Percentiles rank a stretch among this genome's conserved stretches.
Evolutionary conservation across 2,888 invertebrate species (phyloP).

Genomic region (Andrena bicolor): DNA sequence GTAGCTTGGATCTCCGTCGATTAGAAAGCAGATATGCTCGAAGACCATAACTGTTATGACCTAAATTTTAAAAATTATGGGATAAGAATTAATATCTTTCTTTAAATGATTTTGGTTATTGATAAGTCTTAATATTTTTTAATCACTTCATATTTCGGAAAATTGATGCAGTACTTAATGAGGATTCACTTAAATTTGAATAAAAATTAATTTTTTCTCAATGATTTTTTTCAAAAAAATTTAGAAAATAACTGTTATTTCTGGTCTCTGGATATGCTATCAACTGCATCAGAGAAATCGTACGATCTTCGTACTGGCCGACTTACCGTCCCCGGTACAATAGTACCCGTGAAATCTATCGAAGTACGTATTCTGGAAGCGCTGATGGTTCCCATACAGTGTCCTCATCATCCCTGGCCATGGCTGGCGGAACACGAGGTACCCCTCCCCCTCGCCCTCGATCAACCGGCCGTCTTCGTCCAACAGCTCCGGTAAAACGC

Average conservation of each 20-base stretch:
- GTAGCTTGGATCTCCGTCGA: background rate
- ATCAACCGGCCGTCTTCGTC: constrained; percentile 95
- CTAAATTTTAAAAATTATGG: too few species aligned
- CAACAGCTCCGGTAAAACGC: constrained; percentile 94
- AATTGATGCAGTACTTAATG: too few species aligned
- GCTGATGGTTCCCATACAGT: constrained; percentile 95
- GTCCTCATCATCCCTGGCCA: constrained; percentile 99
- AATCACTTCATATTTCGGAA: too few species aligned
- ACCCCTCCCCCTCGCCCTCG: constrained; percentile 96
- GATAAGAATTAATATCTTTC: too few species aligned
- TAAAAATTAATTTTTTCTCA: too few species aligned
- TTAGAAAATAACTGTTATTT: too few species aligned
- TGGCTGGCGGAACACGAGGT: constrained; percentile 96
- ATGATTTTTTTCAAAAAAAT: too few species aligned
- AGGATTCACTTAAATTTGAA: too few species aligned
- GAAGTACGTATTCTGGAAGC: constrained; percentile 97
- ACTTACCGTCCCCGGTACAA: constrained; percentile 98
- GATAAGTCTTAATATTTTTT: too few species aligned
- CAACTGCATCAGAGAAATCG: background rate
- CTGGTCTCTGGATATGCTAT: too few species aligned
- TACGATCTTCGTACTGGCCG: background rate
- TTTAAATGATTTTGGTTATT: too few species aligned
- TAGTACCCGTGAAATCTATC: constrained; percentile 98
- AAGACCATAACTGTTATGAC: too few species aligned
- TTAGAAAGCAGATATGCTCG: background rate